Evolutionary conservation across 2,888 invertebrate species (phyloP).

Genomic region (Alsophila aescularia): DNA sequence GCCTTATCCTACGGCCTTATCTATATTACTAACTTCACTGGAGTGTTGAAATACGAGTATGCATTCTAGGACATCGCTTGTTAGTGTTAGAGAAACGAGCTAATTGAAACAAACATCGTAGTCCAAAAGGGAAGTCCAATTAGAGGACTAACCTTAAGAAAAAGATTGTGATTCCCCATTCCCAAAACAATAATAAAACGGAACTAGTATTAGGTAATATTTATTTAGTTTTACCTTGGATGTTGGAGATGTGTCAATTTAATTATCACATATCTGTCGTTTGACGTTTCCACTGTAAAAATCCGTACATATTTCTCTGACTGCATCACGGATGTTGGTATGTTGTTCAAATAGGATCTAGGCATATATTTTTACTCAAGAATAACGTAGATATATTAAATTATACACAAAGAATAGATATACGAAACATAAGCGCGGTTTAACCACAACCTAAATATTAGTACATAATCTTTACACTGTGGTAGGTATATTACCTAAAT

Average conservation of each 20-base stretch:
- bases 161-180: constrained; percentile 37
- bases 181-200: constrained; percentile 53
- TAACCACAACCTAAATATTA: no score
- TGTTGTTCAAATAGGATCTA: constrained; percentile 15
- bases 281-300: constrained; percentile 51
- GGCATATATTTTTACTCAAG: background rate
- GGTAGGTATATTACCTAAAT: no score
- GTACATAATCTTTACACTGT: no score
- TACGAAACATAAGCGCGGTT: no score
- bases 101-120: background rate
- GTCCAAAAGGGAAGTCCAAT: constrained; percentile 24
- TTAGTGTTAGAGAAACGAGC: background rate
- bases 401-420: no score
- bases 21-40: background rate
- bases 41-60: background rate
- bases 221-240: constrained; percentile 68
- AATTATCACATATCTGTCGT: constrained; percentile 65
- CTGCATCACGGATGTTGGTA: constrained; percentile 24
- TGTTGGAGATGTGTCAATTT: constrained; percentile 57
- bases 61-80: background rate
- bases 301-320: background rate
- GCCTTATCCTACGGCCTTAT: no score
- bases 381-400: no score
- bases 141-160: constrained; percentile 31
- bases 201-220: constrained; percentile 61